phyloP scores from a whole-genome alignment of 2,797 vertebrate species.

The Tinamus major region DNA sequence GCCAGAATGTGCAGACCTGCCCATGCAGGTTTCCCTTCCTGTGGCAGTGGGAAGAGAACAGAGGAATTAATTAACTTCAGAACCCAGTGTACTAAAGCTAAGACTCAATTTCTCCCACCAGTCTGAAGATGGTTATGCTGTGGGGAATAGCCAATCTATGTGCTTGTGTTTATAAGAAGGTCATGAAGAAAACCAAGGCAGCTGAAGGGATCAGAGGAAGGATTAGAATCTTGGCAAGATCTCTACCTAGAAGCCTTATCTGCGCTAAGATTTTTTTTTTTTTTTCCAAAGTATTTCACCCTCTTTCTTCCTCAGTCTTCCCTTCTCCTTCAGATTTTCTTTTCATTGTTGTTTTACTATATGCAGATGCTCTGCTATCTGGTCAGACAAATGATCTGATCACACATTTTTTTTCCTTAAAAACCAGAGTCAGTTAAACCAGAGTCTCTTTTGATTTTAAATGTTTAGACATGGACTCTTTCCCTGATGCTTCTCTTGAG shows the following conservation, averaged over 20 bases:
- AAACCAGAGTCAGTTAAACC: too few relatives aligned
- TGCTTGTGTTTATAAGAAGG: background rate
- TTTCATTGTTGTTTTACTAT: background rate
- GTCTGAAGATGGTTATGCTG: background rate
- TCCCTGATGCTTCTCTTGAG: background rate
- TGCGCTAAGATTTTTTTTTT: background rate
- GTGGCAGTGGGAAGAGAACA: background rate
- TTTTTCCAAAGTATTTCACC: background rate
- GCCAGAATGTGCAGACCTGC: accelerated
- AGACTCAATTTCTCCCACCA: background rate
- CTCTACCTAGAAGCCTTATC: background rate
- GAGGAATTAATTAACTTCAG: background rate
- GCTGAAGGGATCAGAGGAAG: background rate
- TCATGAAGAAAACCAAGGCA: background rate
- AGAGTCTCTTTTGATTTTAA: background rate
- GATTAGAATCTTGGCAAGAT: background rate
- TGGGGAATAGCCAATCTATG: background rate
- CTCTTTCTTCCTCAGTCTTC: background rate
- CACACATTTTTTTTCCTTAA: background rate
- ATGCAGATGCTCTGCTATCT: background rate
- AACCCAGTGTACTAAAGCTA: background rate
- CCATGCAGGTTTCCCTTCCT: background rate
- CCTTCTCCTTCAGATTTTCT: background rate
- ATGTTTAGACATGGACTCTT: background rate
- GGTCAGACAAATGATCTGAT: background rate